Evolutionary conservation across 2,113 vertebrate genomes (phyloP), one percentile per base, ranked within the genome.

Genomic region (Malurus cyaneus): DNA sequence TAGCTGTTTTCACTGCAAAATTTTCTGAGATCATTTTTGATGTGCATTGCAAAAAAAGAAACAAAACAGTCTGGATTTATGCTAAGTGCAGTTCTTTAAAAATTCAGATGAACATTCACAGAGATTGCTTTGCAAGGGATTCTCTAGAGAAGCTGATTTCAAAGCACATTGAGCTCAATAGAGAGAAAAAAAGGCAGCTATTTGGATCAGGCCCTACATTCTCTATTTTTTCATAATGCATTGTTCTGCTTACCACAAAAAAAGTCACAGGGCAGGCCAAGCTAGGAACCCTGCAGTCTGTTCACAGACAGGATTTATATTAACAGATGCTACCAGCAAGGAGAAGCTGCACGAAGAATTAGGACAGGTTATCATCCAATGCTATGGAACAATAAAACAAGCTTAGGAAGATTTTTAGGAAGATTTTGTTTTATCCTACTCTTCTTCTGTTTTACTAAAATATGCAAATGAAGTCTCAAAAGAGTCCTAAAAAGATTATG

Each of bases 31-130:
- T 6, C 0, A 19, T 81, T 92, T 84, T 72, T 84, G 52, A 36
- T 87, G 56, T 72, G 50, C 52, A 52, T 41, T 92, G 61, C 50
- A 87, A 87, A 44, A 80, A 83, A 89, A 41, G 31, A 87, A 92
- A 93, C 36, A 84, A 79, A 88, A 64, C 32, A 60, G 18, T 69
- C 54, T 79, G 39, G 88, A 93, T 90, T 46, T 39, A 87, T 81
- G 74, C 74, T 85, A 94, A 96, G 47, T 66, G 42, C 31, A 79
- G 21, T 80, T 80, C n/a, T 85, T 96, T 80, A 95, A 95, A 92
- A 86, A 89, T 93, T 96, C 86, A 94, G 67, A 84, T 78, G 80
- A 92, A 88, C 91, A 70, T 73, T 94, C 57, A 76, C 11, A 53
- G 57, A 88, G 44, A 85, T 69, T 87, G 53, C 42, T 93, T 91